Conservation (phyloP, 2,797 vertebrate genomes). For the Miichthys miiuy region DNA sequence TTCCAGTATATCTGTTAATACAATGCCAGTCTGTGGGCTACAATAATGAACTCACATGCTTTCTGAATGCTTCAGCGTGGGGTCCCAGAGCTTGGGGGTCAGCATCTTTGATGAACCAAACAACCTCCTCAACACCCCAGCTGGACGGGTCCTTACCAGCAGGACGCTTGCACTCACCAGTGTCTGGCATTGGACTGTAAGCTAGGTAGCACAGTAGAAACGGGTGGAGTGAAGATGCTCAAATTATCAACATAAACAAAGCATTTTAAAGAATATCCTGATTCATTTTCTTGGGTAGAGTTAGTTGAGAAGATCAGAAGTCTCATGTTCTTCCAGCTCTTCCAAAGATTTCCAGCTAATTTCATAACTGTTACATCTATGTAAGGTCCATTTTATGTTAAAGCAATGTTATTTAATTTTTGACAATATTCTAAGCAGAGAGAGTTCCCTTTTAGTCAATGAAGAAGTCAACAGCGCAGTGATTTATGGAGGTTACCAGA, state of each 20-base stretch:
- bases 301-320: neutral
- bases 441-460: neutral
- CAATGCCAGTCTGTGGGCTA: neutral
- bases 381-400: neutral
- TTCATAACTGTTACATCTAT: neutral
- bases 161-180: conserved; percentile 83
- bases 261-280: neutral
- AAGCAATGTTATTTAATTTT: neutral
- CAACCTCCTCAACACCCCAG: conserved; percentile 95
- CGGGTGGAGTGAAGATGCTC: neutral
- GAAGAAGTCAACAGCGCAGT: neutral
- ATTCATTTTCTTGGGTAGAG: neutral
- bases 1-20: conserved; percentile 2
- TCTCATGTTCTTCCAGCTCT: neutral
- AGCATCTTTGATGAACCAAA: conserved; percentile 95
- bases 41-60: conserved; percentile 89
- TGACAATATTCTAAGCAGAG: too few relatives aligned
- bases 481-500: too few relatives aligned
- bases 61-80: conserved; percentile 95
- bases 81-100: conserved; percentile 96
- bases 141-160: conserved; percentile 90
- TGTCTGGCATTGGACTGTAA: conserved; percentile 88
- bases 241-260: neutral
- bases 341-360: neutral
- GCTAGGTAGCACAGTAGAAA: conserved; percentile 72